A percentile compares a stretch with the other conserved stretches of the same genome.
Conservation (phyloP, 1,140 invertebrate genomes). For the Bathynomus jamesi region DNA sequence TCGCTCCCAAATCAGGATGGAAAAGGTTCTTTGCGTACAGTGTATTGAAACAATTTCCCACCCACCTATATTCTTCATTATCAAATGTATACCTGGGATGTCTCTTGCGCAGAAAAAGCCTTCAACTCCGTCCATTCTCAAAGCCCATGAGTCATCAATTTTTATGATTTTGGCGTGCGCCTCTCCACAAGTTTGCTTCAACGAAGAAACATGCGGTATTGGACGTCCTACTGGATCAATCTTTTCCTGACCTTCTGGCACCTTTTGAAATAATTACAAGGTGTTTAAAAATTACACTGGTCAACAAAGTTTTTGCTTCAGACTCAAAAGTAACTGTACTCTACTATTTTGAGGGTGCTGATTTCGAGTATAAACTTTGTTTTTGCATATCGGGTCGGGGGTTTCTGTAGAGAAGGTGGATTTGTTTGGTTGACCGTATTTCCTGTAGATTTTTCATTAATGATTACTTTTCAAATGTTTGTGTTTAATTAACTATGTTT, state of each 20-base stretch:
- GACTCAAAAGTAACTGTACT: too few species aligned
- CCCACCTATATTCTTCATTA: too few species aligned
- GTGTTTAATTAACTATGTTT: too few species aligned
- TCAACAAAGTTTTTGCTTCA: too few species aligned
- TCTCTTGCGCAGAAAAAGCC: constrained; percentile 60
- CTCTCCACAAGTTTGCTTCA: constrained; percentile 3
- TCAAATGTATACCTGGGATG: constrained; percentile 50
- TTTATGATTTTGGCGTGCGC: constrained; percentile 64
- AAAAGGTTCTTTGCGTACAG: too few species aligned
- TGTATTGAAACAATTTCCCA: too few species aligned
- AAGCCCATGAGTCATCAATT: constrained; percentile 56
- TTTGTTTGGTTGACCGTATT: too few species aligned
- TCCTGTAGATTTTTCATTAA: too few species aligned
- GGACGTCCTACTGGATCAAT: constrained; percentile 72
- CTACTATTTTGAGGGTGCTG: not conserved
- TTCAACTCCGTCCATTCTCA: constrained; percentile 62
- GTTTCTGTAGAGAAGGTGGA: too few species aligned
- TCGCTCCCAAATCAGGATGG: too few species aligned
- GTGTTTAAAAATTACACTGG: not conserved
- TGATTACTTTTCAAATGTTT: too few species aligned
- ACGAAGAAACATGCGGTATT: constrained; percentile 42
- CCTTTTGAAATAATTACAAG: constrained; percentile 44
- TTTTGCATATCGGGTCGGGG: too few species aligned
- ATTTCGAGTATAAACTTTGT: not conserved
- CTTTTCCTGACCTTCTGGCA: constrained; percentile 51